phyloP scores from a whole-genome alignment of 2,113 vertebrate species.

The Phalacrocorax pelagicus region DNA sequence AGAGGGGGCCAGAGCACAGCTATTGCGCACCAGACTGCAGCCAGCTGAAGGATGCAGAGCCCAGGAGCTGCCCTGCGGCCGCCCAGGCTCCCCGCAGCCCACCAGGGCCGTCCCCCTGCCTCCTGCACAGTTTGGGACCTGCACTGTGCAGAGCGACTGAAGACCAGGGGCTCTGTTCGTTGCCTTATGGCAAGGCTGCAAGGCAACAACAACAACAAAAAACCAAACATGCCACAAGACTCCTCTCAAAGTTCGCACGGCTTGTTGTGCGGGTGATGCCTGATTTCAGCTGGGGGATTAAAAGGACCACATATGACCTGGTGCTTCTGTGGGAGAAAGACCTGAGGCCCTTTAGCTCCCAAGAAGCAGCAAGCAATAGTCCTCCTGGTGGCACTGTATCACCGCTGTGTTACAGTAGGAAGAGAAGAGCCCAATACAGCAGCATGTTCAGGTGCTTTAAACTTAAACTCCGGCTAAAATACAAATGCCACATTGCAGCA shows the following conservation, averaged over 20 bases:
- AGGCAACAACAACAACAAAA: background rate
- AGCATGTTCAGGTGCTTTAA: background rate
- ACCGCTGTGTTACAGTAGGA: background rate
- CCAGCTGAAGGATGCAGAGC: background rate
- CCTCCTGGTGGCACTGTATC: background rate
- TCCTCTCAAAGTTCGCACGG: rapidly evolving
- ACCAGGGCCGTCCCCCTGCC: no score
- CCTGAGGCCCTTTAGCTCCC: background rate
- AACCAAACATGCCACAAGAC: no score
- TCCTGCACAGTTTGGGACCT: background rate
- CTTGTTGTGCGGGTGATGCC: background rate
- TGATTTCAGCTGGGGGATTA: background rate
- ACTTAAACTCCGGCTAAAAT: background rate
- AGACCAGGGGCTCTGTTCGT: background rate
- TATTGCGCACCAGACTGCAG: background rate
- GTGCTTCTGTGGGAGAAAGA: background rate
- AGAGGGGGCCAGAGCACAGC: conserved; percentile 33
- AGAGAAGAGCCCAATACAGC: background rate
- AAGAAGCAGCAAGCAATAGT: background rate
- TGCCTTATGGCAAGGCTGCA: background rate
- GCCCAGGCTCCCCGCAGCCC: no score
- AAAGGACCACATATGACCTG: background rate
- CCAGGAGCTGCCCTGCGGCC: background rate
- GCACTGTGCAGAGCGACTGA: background rate
- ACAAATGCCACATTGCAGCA: background rate